Evolutionary conservation across 2,113 vertebrate genomes (phyloP).

Genomic region (Phrynosoma platyrhinos): DNA sequence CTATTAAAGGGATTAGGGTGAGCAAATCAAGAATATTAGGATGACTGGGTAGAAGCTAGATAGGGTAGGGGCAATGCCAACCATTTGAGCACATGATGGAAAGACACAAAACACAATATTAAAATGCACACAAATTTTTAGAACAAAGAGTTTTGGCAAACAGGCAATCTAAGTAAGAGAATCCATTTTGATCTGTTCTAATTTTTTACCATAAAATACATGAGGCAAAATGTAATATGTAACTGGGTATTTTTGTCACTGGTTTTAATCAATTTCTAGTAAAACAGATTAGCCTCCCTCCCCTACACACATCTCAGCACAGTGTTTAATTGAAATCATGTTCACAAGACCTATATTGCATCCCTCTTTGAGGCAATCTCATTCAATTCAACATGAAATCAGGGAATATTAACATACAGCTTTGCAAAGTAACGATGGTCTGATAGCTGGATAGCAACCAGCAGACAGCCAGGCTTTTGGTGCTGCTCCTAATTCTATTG

Average conservation of each 20-base stretch:
- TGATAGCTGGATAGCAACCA: background rate
- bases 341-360: background rate
- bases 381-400: conserved; percentile 19
- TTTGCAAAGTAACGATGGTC: background rate
- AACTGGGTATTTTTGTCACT: background rate
- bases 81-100: background rate
- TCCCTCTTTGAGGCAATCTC: conserved; percentile 2
- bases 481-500: background rate
- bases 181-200: background rate
- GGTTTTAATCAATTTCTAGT: background rate
- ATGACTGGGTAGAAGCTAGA: background rate
- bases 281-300: background rate
- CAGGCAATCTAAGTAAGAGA: background rate
- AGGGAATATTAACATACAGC: background rate
- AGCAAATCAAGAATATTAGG: background rate
- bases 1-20: background rate
- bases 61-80: background rate
- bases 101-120: background rate
- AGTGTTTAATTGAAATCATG: background rate
- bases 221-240: background rate
- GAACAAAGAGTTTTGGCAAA: background rate
- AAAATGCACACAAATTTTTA: background rate
- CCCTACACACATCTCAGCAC: too few species aligned
- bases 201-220: background rate
- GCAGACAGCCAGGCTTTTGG: background rate